Base-by-base conservation (phyloP, 2,797 vertebrate species). In the Cynopterus sphinx region DNA sequence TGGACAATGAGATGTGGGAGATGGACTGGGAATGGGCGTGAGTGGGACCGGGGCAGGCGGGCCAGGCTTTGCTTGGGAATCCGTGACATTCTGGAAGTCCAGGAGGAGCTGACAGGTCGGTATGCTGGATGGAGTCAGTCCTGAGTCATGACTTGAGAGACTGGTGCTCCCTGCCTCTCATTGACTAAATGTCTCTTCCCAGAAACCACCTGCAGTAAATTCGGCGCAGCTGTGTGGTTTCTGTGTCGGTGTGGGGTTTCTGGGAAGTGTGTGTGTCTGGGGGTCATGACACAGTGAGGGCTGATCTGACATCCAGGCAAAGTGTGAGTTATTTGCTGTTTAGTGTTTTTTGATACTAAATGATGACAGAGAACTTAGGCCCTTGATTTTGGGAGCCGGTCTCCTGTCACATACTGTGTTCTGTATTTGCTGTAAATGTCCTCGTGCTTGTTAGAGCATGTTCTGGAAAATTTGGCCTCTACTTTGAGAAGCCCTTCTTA, bases 131-230 rank as follows among this genome's bases (percentile, higher is more conserved):
- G 53, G 24, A 83, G n/a, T 65, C 70, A 70, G 57, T 90, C n/a
- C 0, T 68, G 90, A 93, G 57, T 90, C 61, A 46, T 8, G 46
- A 41, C 43, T 83, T n/a, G 13, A 19, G 68, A 81, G 74, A 86
- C 63, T 11, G 2, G 39, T 88, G 87, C 70, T 82, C 46, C 21
- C 57, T 86, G 61, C 81, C 55, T 46, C 91, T 82, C 84, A 12
- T 53, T 65, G 87, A 95, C 82, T 53, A 74, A 65, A n/a, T n/a
- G 63, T 46, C 94, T 91, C 63, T 96, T 96, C 77, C 89, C 78
- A 87, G 96, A 96, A 97, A 75, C 78, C 86, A 81, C 33, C 77
- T 51, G 41, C 61, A 59, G 79, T 87, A 9, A 90, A 65, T 77
- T 75, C 63, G 51, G 59, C 10, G 31, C 17, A 16, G 33, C 57